phyloP scores from a whole-genome alignment of 2,888 invertebrate species.

The Parnassius smintheus region DNA sequence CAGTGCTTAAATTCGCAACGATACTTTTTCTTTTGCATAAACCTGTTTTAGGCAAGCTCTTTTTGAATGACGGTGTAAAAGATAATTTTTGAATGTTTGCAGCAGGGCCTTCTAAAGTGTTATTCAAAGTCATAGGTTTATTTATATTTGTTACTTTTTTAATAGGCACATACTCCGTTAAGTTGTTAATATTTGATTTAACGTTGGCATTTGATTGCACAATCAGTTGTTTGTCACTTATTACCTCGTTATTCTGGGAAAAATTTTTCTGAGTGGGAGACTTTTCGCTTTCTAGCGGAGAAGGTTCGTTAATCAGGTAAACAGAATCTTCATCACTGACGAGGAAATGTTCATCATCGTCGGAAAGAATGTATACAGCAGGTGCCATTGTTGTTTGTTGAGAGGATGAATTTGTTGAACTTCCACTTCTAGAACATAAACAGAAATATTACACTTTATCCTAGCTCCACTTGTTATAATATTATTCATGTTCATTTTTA shows the following conservation, averaged over 20 bases:
- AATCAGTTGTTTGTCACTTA: not conserved
- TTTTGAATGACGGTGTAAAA: not conserved
- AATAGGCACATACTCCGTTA: no score
- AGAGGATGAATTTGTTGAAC: constrained; percentile 13
- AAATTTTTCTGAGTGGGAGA: not conserved
- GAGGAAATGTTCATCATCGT: constrained; percentile 42
- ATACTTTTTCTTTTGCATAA: not conserved
- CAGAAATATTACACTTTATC: not conserved
- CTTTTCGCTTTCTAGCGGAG: not conserved
- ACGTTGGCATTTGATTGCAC: no score
- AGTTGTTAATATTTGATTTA: no score
- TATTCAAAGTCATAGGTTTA: no score
- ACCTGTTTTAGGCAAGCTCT: not conserved
- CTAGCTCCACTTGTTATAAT: no score
- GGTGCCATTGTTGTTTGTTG: constrained; percentile 15
- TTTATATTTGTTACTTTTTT: no score
- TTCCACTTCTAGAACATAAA: constrained; percentile 37
- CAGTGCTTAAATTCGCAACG: not conserved
- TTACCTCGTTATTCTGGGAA: not conserved
- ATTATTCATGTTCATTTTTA: no score
- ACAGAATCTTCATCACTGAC: constrained; percentile 2
- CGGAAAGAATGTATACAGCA: constrained; percentile 68
- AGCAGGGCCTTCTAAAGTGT: no score
- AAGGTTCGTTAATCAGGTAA: not conserved
- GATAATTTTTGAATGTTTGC: no score